These are phyloP conservation scores for Unio pictorum DNA, from an alignment of 2,888 invertebrate genomes.

Conservation along the genomic window DNA sequence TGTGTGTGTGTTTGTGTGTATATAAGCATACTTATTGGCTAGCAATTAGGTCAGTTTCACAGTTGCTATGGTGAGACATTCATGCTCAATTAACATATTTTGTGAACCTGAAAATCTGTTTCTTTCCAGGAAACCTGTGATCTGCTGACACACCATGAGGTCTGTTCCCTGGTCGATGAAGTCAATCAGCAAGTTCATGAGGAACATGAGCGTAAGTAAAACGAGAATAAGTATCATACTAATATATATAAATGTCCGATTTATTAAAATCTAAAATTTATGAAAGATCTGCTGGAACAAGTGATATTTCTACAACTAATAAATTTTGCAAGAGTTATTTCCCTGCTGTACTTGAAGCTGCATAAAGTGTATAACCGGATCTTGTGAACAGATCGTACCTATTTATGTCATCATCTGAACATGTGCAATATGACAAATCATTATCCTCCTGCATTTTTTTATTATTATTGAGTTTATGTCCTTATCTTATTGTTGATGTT, in stretches of 20 bases:
- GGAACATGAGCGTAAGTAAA: slow-evolving; percentile 74
- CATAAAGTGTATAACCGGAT: no score
- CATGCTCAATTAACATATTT: not conserved
- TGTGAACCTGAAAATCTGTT: not conserved
- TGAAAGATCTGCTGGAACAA: no score
- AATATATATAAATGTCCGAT: not conserved
- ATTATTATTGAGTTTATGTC: no score
- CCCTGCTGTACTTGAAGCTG: no score
- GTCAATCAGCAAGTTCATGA: slow-evolving; percentile 77
- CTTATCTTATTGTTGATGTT: no score
- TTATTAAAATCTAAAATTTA: not conserved
- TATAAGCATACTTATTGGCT: not conserved
- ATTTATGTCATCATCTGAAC: no score
- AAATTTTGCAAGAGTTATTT: no score
- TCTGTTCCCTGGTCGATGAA: slow-evolving; percentile 79
- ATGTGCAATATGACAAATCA: no score
- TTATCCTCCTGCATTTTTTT: no score
- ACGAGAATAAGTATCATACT: not conserved
- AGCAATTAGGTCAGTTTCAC: slow-evolving; percentile 1
- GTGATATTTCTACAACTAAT: no score
- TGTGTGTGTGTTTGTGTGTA: no score
- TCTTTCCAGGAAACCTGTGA: slow-evolving; percentile 69
- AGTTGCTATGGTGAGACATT: not conserved
- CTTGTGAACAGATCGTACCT: no score
- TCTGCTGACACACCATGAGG: slow-evolving; percentile 79